Conservation (phyloP, 2,888 invertebrate species). For the Stenodera caucasica region DNA sequence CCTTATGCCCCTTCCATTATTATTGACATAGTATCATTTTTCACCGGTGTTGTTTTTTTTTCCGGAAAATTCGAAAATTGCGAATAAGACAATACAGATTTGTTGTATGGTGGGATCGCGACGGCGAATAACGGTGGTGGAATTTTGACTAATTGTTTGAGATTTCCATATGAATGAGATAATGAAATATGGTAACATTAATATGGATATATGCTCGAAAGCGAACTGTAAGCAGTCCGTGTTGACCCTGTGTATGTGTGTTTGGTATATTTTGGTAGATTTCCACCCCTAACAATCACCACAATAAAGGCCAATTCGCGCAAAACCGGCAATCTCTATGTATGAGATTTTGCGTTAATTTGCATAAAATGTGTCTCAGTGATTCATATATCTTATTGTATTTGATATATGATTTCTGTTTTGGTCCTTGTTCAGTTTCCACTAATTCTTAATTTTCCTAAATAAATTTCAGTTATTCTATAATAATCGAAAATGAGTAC, state of each 20-base stretch:
- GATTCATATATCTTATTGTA: constrained; percentile 57
- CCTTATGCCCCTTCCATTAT: neutral
- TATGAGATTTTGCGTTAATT: constrained; percentile 57
- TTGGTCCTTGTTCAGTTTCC: constrained; percentile 9
- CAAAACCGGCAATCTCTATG: constrained; percentile 53
- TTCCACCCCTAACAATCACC: constrained; percentile 11
- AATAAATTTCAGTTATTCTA: neutral
- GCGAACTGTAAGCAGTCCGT: constrained; percentile 54
- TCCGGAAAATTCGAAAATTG: neutral
- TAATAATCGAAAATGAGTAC: neutral
- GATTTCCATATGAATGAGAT: constrained; percentile 84
- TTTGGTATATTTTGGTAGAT: neutral
- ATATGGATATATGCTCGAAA: constrained; percentile 68
- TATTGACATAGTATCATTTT: no score
- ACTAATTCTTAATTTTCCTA: neutral
- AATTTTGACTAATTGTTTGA: constrained; percentile 64
- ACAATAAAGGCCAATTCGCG: constrained; percentile 32
- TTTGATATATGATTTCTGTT: constrained; percentile 53
- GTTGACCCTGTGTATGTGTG: constrained; percentile 34
- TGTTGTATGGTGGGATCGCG: neutral
- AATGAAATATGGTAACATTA: constrained; percentile 79
- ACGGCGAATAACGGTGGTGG: constrained; percentile 37
- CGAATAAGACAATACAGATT: neutral
- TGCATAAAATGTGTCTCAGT: constrained; percentile 59
- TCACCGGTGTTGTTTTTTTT: no score